phyloP scores from a whole-genome alignment of 2,888 invertebrate species.

The Hesperia comma region DNA sequence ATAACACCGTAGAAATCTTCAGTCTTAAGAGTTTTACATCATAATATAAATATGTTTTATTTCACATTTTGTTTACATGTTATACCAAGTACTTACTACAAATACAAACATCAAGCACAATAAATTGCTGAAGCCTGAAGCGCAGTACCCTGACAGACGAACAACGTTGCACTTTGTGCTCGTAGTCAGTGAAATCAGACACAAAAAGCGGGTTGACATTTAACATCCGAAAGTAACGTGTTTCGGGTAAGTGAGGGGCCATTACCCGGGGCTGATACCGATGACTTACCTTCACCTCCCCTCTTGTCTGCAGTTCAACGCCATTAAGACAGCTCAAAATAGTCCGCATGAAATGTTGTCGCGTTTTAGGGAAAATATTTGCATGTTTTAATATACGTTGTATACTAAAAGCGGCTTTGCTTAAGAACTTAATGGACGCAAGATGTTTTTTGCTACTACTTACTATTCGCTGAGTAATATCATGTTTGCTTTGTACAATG shows the following conservation, averaged over 20 bases:
- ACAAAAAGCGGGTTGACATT: slow-evolving; percentile 65
- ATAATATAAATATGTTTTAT: no score
- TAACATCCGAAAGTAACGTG: slow-evolving; percentile 55
- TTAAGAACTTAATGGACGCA: not conserved
- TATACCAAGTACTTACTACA: no score
- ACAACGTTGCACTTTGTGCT: slow-evolving; percentile 43
- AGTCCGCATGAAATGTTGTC: slow-evolving; percentile 45
- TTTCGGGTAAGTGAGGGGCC: slow-evolving; percentile 65
- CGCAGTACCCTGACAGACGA: not conserved
- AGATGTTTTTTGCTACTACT: not conserved
- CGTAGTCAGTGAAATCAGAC: slow-evolving; percentile 55
- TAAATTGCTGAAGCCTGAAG: no score
- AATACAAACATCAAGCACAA: no score
- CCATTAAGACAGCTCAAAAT: slow-evolving; percentile 62
- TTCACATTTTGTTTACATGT: no score
- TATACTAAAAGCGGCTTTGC: slow-evolving; percentile 4
- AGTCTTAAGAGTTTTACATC: no score
- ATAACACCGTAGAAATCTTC: no score
- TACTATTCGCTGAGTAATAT: no score
- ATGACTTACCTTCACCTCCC: slow-evolving; percentile 50
- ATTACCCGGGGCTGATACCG: slow-evolving; percentile 59
- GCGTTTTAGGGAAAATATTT: slow-evolving; percentile 31
- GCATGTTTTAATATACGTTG: slow-evolving; percentile 3
- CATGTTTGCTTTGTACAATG: no score
- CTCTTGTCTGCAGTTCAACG: slow-evolving; percentile 64